phyloP scores from a whole-genome alignment of 2,113 vertebrate species.

The Dasyurus viverrinus region DNA sequence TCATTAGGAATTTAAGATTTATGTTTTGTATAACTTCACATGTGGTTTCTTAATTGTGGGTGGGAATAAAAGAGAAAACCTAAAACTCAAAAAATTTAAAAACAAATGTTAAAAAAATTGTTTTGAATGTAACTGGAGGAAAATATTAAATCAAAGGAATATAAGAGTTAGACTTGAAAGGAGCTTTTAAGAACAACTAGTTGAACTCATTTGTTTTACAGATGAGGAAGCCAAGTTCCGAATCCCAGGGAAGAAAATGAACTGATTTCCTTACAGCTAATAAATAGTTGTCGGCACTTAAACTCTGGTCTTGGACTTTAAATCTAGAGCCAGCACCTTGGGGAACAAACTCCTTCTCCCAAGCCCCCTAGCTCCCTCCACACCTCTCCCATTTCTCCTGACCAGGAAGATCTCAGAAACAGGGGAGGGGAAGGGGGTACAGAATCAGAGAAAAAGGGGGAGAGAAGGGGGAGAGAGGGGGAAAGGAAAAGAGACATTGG shows the following conservation, averaged over 20 bases:
- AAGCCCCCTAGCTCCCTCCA: neutral
- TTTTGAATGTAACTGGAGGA: too few species aligned
- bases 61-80: too few species aligned
- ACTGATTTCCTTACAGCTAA: neutral
- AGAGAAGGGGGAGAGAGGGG: neutral
- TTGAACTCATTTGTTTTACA: neutral
- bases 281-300: neutral
- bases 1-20: neutral
- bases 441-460: slow-evolving; percentile 7
- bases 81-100: too few species aligned
- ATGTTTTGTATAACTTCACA: too few species aligned
- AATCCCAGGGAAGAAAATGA: neutral
- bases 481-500: neutral
- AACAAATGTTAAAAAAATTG: too few species aligned
- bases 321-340: neutral
- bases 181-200: neutral
- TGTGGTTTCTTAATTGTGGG: too few species aligned
- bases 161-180: neutral
- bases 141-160: neutral
- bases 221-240: neutral
- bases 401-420: neutral
- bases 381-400: neutral
- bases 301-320: neutral
- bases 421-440: neutral
- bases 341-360: neutral